Conservation (phyloP, 2,113 vertebrate species). For the Atlantisia rogersi region DNA sequence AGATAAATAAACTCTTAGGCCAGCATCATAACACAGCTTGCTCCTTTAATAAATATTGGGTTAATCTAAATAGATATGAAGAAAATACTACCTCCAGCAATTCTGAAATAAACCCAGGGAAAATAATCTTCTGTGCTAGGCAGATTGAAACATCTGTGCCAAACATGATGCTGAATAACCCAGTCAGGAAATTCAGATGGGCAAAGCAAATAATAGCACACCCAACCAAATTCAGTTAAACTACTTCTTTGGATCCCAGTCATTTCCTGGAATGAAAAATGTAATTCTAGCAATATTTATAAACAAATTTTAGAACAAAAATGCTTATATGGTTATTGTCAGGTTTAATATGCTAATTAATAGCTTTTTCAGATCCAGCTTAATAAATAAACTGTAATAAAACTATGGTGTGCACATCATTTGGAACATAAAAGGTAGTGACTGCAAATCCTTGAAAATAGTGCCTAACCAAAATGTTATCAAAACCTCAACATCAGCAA, state of each 20-base stretch:
- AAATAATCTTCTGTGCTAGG: not conserved
- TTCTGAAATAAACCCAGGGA: not conserved
- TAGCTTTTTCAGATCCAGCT: not conserved
- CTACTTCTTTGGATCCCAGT: not conserved
- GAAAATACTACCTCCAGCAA: not conserved
- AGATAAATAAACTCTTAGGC: not conserved
- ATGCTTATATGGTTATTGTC: not conserved
- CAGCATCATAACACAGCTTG: not conserved
- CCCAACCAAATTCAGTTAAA: not conserved
- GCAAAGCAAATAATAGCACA: not conserved
- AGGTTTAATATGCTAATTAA: not conserved
- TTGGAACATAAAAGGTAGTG: not conserved
- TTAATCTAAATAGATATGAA: not conserved
- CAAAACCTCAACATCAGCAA: not conserved
- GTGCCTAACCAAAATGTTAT: not conserved
- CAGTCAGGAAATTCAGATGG: not conserved
- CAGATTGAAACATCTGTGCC: not conserved
- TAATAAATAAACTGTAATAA: not conserved
- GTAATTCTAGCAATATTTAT: not conserved
- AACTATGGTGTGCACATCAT: not conserved
- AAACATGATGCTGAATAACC: not conserved
- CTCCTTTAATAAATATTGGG: not conserved
- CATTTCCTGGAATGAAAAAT: not conserved
- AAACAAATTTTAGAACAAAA: not conserved
- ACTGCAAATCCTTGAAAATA: not conserved